A percentile compares a stretch with the other conserved stretches of the same genome.
These are phyloP conservation scores for Notothenia rossii DNA, from an alignment of 2,113 vertebrate species.

Conservation along the genomic window DNA sequence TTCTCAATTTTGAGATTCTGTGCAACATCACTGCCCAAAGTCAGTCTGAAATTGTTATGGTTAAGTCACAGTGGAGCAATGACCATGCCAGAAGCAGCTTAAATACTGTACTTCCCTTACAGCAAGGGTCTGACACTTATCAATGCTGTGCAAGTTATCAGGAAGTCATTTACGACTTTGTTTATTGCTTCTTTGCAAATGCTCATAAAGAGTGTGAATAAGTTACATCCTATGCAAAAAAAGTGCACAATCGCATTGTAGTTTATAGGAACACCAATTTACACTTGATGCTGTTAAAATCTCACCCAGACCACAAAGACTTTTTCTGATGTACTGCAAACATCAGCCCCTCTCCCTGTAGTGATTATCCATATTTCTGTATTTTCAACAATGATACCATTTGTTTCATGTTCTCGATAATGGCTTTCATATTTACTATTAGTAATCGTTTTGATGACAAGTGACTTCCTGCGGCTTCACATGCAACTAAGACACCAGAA, in stretches of 20 bases:
- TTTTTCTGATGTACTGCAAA: constrained; percentile 49
- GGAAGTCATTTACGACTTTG: constrained; percentile 64
- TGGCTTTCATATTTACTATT: constrained; percentile 27
- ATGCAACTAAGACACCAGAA: constrained; percentile 55
- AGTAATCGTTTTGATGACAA: constrained; percentile 38
- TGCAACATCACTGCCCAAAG: constrained; percentile 34
- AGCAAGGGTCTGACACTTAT: constrained; percentile 52
- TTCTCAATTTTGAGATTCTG: constrained; percentile 52
- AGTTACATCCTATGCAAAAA: constrained; percentile 50
- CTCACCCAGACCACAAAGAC: constrained; percentile 26
- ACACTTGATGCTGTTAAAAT: constrained; percentile 33
- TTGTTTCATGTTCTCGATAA: constrained; percentile 40
- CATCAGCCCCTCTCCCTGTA: constrained; percentile 5
- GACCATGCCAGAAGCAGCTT: constrained; percentile 42
- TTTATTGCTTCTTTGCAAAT: constrained; percentile 49
- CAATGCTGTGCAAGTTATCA: constrained; percentile 51
- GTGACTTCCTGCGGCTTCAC: constrained; percentile 45
- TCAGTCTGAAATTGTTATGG: constrained; percentile 33
- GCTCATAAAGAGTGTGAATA: constrained; percentile 60
- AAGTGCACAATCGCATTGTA: constrained; percentile 35
- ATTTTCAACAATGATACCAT: constrained; percentile 32
- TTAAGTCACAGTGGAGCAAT: constrained; percentile 15
- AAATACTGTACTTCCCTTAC: constrained; percentile 9
- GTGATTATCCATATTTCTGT: constrained; percentile 17
- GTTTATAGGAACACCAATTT: constrained; percentile 35